Base-by-base conservation (phyloP, 1,140 invertebrate genomes). In the Atta texana region DNA sequence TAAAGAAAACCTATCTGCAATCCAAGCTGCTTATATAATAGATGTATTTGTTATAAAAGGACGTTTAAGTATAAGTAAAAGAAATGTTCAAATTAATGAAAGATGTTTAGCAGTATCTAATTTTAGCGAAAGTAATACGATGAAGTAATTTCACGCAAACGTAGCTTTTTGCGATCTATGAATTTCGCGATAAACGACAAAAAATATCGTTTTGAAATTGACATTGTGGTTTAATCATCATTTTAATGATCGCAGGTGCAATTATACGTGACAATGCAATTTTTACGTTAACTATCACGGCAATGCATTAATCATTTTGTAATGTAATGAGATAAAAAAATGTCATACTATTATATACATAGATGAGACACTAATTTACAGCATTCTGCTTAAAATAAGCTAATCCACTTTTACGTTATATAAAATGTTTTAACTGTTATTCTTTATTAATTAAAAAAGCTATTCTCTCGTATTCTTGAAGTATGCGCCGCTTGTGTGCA, bases 201-300 rank as follows among this genome's bases (percentile, higher is more conserved):
- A 4, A 31, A 84, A 51, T 34, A 21, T 63, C 53, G 80, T 34
- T 84, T 84, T 74, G 18, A 74, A 24, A 3, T n/a, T 24, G 16
- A 61, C 75, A 84, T 84, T 84, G 55, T 24, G 69, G n/a, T 49
- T 63, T 49, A 75, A 84, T 49, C 16, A 21, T 69, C 21, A 69
- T 71, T 84, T 84, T 28, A 49, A 74, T 8, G 34, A 84, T 75
- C 55, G 31, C 34, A 31, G 1, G 14, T 7, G 8, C 39, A 24
- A 51, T 66, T 49, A 78, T 66, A 68, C 18, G 39, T 16, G 44
- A 39, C 44, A 2, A 2, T 49, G 18, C n/a, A n/a, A 51, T 69
- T 69, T 69, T 51, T 51, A 18, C n/a, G 5, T 55, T 21, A 81
- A 63, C 21, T 77, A 28, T 49, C 63, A 14, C 14, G 44, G 64